Evolutionary conservation across 1,140 invertebrate species (phyloP).

Genomic region (Chrysopa pallens): DNA sequence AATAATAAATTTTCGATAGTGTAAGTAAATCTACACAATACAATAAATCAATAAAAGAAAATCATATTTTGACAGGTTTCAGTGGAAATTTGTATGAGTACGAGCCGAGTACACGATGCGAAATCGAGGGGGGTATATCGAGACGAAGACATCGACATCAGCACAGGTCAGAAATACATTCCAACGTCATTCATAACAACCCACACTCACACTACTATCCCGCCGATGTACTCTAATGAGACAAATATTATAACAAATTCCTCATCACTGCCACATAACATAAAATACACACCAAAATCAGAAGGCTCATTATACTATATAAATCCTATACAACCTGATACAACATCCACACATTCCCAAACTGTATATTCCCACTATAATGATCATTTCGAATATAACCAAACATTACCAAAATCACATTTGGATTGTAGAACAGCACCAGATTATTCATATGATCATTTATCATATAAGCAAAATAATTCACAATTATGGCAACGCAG

Average conservation of each 20-base stretch:
- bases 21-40: no score
- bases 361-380: conserved; percentile 17
- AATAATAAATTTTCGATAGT: no score
- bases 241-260: not conserved
- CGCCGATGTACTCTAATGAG: conserved; percentile 19
- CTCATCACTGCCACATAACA: conserved; percentile 1
- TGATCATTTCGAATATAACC: conserved; percentile 10
- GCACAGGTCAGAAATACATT: not conserved
- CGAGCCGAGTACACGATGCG: conserved; percentile 15
- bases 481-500: conserved; percentile 41
- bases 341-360: conserved; percentile 18
- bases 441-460: not conserved
- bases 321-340: conserved; percentile 8
- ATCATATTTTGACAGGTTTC: conserved; percentile 8
- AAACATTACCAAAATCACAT: conserved; percentile 12
- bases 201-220: conserved; percentile 7
- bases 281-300: conserved; percentile 9
- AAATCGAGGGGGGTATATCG: not conserved
- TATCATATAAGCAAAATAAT: not conserved
- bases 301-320: conserved; percentile 15
- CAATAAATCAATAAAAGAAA: no score
- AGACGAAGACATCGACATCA: not conserved
- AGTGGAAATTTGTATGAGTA: conserved; percentile 20
- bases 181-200: not conserved
- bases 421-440: not conserved